phyloP scores from a whole-genome alignment of 2,797 vertebrate species.

The Diglossa cyanea region DNA sequence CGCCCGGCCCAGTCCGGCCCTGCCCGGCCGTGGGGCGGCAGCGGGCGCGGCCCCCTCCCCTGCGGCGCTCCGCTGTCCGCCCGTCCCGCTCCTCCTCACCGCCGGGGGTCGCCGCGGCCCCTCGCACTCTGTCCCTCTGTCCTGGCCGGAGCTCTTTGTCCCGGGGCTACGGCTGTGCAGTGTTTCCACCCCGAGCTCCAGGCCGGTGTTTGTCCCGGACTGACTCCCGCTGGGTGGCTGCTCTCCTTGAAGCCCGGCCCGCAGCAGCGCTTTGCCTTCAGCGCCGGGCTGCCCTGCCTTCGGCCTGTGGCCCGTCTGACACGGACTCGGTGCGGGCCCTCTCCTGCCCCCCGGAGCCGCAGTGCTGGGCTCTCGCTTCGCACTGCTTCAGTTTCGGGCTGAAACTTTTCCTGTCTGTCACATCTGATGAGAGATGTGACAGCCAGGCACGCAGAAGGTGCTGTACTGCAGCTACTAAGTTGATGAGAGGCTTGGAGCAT shows the following conservation, averaged over 20 bases:
- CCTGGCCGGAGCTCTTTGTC: not conserved
- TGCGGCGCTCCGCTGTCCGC: not conserved
- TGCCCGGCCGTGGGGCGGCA: not conserved
- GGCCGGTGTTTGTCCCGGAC: not conserved
- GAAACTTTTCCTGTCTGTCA: not conserved
- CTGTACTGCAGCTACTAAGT: not conserved
- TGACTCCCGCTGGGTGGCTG: not conserved
- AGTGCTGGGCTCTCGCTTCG: not conserved
- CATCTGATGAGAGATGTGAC: not conserved
- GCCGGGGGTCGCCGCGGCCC: not conserved
- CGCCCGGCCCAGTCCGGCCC: not conserved
- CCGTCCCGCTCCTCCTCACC: not conserved
- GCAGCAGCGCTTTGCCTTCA: not conserved
- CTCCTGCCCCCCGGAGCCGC: not conserved
- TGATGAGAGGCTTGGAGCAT: not conserved
- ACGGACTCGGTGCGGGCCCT: accelerated
- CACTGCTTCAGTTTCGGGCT: not conserved
- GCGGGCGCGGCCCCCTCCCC: not conserved
- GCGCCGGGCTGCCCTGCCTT: not conserved
- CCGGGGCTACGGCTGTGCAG: not conserved
- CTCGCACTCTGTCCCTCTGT: not conserved
- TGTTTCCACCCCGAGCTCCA: accelerated
- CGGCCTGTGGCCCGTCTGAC: not conserved
- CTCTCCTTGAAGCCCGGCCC: not conserved
- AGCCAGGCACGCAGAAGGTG: not conserved